Percentiles rank a stretch among this genome's conserved stretches.
phyloP scores from a whole-genome alignment of 1,140 invertebrate species.

The Drosophila pseudoananassae region DNA sequence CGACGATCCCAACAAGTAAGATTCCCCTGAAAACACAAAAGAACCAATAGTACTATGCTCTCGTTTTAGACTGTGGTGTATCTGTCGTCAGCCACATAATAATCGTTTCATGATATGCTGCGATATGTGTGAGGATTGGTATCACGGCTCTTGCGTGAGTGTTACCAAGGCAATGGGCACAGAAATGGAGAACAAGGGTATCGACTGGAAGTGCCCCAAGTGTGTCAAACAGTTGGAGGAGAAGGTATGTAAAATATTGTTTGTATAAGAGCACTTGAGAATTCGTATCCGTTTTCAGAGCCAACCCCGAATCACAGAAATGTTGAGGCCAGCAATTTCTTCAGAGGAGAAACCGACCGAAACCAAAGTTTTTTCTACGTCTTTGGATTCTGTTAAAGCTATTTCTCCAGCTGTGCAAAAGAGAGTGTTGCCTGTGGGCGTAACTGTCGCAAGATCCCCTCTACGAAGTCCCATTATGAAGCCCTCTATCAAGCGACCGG shows the following conservation, averaged over 20 bases:
- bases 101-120: slow-evolving; percentile 99
- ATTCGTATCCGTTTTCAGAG: slow-evolving; percentile 21
- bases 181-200: slow-evolving; percentile 94
- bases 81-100: slow-evolving; percentile 97
- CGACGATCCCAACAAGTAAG: slow-evolving; percentile 92
- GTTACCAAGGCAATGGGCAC: slow-evolving; percentile 95
- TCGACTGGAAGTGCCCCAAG: slow-evolving; percentile 96
- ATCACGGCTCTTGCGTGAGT: slow-evolving; percentile 97
- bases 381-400: slow-evolving; percentile 12
- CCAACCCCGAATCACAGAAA: slow-evolving; percentile 76
- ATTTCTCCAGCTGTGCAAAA: slow-evolving; percentile 7
- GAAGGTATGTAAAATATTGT: slow-evolving; percentile 44
- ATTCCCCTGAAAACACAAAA: no score
- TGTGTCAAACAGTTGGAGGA: slow-evolving; percentile 87
- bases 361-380: slow-evolving; percentile 21
- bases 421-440: slow-evolving; percentile 3
- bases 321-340: slow-evolving; percentile 36
- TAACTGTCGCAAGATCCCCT: slow-evolving; percentile 10
- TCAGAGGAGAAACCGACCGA: slow-evolving; percentile 28
- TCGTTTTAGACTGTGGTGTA: slow-evolving; percentile 93
- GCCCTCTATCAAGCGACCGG: slow-evolving; percentile 15
- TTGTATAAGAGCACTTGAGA: background rate
- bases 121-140: slow-evolving; percentile 98
- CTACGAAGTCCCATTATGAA: slow-evolving; percentile 18
- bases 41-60: background rate